Base-by-base conservation (phyloP, 1,140 invertebrate species). In the Holotrichia oblita region DNA sequence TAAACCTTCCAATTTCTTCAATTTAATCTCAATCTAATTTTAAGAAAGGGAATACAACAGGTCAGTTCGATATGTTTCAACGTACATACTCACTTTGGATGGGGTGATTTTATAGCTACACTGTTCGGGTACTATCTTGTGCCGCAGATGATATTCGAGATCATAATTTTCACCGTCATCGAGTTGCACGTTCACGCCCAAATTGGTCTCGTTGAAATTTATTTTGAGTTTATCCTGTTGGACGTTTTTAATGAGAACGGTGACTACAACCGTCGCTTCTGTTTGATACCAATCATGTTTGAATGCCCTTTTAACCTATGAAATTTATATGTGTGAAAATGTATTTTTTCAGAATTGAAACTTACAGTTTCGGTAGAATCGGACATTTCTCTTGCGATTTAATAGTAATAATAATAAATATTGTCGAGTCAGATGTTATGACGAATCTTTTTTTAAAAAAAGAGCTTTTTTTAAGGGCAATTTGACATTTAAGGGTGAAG, bases 231-330 rank as follows among this genome's bases (percentile, higher is more conserved):
- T 90, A 78, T 95, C 93, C 44, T 90, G 87, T 20, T 89, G 88
- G 0, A 94, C 87, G 88, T 96, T 94, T 87, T 97, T 98, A 0
- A 94, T 87, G 12, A 98, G 87, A 48, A 98, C 89, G 10, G 93
- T 94, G 6, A 99, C 88, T 42, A 96, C 90, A 6, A 98, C 94
- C 81, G 94, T 90, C 0, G 92, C 88, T 72, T 97, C 95, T 0
- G 96, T 97, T 89, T 99, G 97, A 87, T 99, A 99, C 95, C 96
- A 98, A 84, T 98, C 96, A 78, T 85, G 81, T 80, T 83, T 85
- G 6, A 83, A 14, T 55, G 75, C 3, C 22, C 61, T 24, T 24
- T 27, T 69, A 69, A 69, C 61, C 61, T 69, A 6, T 2, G 24
- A 69, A n/a, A 44, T 34, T 34, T 34, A 34, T 55, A 17, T 7